phyloP scores from a whole-genome alignment of 37 sponge, comb jelly and placozoan genomes.

The Petrosia ficiformis region DNA sequence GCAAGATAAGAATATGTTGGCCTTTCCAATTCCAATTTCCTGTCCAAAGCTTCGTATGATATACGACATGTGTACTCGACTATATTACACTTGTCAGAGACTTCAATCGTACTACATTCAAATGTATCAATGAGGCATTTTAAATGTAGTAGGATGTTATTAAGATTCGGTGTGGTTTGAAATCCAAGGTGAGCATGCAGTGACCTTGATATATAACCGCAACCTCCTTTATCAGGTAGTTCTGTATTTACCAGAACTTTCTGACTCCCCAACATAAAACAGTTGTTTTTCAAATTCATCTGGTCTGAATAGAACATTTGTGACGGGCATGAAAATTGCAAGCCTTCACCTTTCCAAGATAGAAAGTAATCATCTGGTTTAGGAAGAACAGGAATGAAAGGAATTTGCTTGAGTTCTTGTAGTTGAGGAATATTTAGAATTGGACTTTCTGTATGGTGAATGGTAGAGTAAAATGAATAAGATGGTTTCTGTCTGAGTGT shows the following conservation, averaged over 20 bases:
- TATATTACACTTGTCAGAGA: background rate
- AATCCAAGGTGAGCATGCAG: slow-evolving; percentile 1
- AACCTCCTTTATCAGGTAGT: slow-evolving; percentile 15
- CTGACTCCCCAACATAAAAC: slow-evolving; percentile 36
- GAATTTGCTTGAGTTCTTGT: slow-evolving; percentile 16
- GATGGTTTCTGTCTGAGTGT: too few species aligned
- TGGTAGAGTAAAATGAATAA: too few species aligned
- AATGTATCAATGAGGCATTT: slow-evolving; percentile 14
- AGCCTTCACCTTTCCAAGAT: slow-evolving; percentile 38
- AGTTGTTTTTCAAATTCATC: too few species aligned
- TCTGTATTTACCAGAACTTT: slow-evolving; percentile 12
- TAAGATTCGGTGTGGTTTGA: slow-evolving; percentile 4
- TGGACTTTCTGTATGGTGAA: too few species aligned
- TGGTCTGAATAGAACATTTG: too few species aligned
- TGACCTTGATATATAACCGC: background rate
- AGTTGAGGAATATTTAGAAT: too few species aligned
- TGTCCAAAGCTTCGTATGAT: too few species aligned
- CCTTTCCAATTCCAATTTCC: too few species aligned
- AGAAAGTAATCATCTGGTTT: slow-evolving; percentile 50
- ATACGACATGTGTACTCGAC: background rate
- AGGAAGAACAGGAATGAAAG: slow-evolving; percentile 60
- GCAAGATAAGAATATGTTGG: too few species aligned
- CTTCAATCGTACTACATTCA: too few species aligned
- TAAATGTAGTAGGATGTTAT: slow-evolving; percentile 28
- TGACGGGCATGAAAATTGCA: background rate